These are phyloP conservation scores for roundworm (Caenorhabditis elegans) DNA, from an alignment of 1,140 invertebrate genomes.

Conservation along the genomic window WBcel235 BX284606.5:15021501-15022000, in stretches of 20 bases:
- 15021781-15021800: too few species aligned
- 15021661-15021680: too few species aligned
- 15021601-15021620: background rate
- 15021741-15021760: slow-evolving; percentile 3
- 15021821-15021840: too few species aligned
- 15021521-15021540: slow-evolving; percentile 12
- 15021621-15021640: background rate
- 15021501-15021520: background rate
- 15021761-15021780: background rate
- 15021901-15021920: too few species aligned
- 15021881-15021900: too few species aligned
- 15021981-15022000: slow-evolving; percentile 29
- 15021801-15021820: too few species aligned
- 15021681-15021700: too few species aligned
- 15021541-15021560: background rate
- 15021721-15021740: slow-evolving; percentile 3
- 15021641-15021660: background rate
- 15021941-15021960: background rate
- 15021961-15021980: slow-evolving; percentile 18
- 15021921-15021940: background rate
- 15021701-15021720: too few species aligned
- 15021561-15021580: background rate
- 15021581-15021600: background rate
- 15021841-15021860: too few species aligned
- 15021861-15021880: too few species aligned